A percentile compares a stretch with the other conserved stretches of the same genome.
Evolutionary conservation across 1,140 invertebrate species (phyloP).

Genomic region (Pinna nobilis): DNA sequence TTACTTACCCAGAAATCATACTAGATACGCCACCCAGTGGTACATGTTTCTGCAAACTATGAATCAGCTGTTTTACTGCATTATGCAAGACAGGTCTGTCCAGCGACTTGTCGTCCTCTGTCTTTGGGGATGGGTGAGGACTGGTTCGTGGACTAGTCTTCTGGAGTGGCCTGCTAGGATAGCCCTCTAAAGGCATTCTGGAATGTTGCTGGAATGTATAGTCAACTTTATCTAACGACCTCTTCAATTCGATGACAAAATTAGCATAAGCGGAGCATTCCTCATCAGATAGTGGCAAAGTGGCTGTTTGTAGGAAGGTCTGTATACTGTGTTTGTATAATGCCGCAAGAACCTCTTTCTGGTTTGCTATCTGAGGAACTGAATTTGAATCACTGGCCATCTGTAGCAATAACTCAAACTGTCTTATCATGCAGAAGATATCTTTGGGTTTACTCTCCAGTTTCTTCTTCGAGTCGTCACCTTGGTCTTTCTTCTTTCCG

Average conservation of each 20-base stretch:
- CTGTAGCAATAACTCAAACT: conserved; percentile 49
- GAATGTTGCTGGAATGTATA: conserved; percentile 33
- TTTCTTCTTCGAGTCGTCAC: conserved; percentile 1
- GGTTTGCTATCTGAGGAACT: not conserved
- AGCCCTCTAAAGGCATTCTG: conserved; percentile 31
- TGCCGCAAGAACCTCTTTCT: conserved; percentile 17
- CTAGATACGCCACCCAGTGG: conserved; percentile 54
- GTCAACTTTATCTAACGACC: conserved; percentile 40
- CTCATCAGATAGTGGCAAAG: conserved; percentile 45
- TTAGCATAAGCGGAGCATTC: conserved; percentile 37
- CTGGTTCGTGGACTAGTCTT: conserved; percentile 16
- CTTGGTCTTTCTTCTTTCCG: not conserved
- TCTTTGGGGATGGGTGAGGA: conserved; percentile 11
- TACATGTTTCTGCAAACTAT: conserved; percentile 58
- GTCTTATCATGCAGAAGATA: conserved; percentile 30
- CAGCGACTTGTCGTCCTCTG: not conserved
- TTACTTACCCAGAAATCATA: conserved; percentile 46
- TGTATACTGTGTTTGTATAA: conserved; percentile 43
- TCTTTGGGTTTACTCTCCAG: conserved; percentile 35
- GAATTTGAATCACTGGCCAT: conserved; percentile 26
- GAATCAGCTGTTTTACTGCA: conserved; percentile 61
- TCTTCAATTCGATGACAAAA: conserved; percentile 35
- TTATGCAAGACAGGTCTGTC: conserved; percentile 52
- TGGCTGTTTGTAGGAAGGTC: conserved; percentile 39
- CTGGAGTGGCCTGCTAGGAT: not conserved